Base-by-base conservation (phyloP, 2,113 vertebrate species). In the Chloropsis cyanopogon region DNA sequence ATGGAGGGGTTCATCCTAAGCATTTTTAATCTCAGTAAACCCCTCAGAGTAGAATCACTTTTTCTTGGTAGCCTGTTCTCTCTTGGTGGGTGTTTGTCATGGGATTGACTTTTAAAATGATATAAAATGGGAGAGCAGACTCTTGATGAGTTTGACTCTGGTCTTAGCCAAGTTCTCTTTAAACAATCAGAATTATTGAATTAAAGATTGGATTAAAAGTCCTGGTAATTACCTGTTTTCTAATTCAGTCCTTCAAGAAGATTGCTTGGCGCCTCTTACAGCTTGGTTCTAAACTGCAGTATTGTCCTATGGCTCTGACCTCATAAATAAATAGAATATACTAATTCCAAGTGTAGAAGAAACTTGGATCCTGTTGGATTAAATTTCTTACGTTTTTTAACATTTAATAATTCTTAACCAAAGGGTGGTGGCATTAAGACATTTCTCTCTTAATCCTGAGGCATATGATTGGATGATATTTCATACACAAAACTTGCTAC, bases 1-100 rank as follows among this genome's bases (percentile, higher is more conserved):
- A 59, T 41, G 22, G 10, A 37, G 2, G 2, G 13, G 8, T 79
- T 92, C 25, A 39, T 82, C 91, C 37, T 78, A 85, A 65, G 41
- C 47, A 31, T 86, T 92, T 52, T 73, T 90, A 88, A 91, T 88
- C 47, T 91, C 20, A n/a, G 84, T 94, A 72, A 77, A 76, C 39
- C 14, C 69, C 46, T 42, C 7, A 54, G 61, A 92, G 41, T 82
- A 64, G 9, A 61, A 78, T 85, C 6, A 44, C 13, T 79, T 82
- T 65, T 61, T 57, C 37, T 65, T 44, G 9, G 14, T 78, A 68
- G 13, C 6, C 9, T 85, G 12, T 35, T 61, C 86, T 81, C 7
- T 72, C 31, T 73, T 61, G 53, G 21, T 70, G 72, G 17, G 4
- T 53, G 7, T 41, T 91, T 87, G 47, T 86, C 4, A 1, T 4